Base-by-base conservation (phyloP, 2,888 invertebrate genomes). In the Napeogenes inachia region DNA sequence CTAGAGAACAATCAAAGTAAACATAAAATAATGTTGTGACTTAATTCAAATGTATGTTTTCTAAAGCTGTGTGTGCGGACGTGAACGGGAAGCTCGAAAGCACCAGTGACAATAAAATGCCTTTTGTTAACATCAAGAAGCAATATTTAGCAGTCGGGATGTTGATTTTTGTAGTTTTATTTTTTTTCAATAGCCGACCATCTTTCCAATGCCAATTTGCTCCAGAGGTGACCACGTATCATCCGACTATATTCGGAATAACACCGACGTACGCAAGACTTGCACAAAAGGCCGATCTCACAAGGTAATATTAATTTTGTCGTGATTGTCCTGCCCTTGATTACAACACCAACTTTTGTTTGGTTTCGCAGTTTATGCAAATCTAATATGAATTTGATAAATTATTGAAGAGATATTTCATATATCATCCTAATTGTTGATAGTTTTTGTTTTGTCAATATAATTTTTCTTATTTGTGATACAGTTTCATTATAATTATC, bases 221-320 rank as follows among this genome's bases (percentile, higher is more conserved):
- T 67, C 74, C 79, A 65, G 86, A 86, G 68, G 75, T 75, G 50
- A 75, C 80, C 67, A 77, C 82, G 42, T 84, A 89, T 69, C 74
- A 92, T 66, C 95, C 97, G 45, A 94, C 91, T 45, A 96, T 99
- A 70, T 98, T 96, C 82, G 96, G 96, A 13, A 94, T 99, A 71
- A 99, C 98, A 4, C 98, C 98, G 45, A 99, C 98, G 0, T 97
- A 98, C 82, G 84, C 93, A 35, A 92, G 98, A 65, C 93, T 95
- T 50, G 95, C 95, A 42, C 98, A 99, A 86, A 97, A 97, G 84
- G 98, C 98, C 10, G 99, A 99, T 84, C 89, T 99, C 12, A 98
- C 98, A 59, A 94, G 94, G 94, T 94, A 85, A 80, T 70, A 69
- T 60, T 59, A 12, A 69, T 71, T 71, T 68, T 62, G 58, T 80